Base-by-base conservation (phyloP, 2,113 vertebrate species). In the Chlorodrepanis virens region DNA sequence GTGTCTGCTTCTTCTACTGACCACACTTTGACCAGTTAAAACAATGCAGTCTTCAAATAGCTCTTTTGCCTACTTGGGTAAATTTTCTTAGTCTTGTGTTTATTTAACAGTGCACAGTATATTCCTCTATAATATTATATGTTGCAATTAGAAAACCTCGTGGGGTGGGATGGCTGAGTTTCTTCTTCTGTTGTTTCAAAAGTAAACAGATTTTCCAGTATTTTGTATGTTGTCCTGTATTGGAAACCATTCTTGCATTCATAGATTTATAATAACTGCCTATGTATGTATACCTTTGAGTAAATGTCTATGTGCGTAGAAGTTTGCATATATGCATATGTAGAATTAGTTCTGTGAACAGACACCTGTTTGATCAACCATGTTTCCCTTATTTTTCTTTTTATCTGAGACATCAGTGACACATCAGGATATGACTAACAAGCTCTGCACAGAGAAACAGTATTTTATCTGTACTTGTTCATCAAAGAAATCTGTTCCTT, bases 351-450 rank as follows among this genome's bases (percentile, higher is more conserved):
- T 47, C 44, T 94, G 37, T 53, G 59, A 96, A 81, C 69, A 96
- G 29, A 45, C 83, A 89, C 59, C 53, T 91, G 42, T 96, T 94
- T 42, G 12, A 87, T 93, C 50, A 94, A 37, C 59, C 76, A 33
- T 35, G 12, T 64, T 96, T 95, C 53, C 50, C 49, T 89, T 92
- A 56, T 76, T 76, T 78, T 82, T 60, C 27, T 87, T 81, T 79
- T 96, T 89, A 64, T 71, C 60, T 81, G 70, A 96, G 31, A 71
- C 52, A 63, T 85, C 95, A 85, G 21, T 77, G 93, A 90, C 65
- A 93, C 40, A 91, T 85, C 79, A 91, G 85, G 85, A 82, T 94
- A 79, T 93, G 85, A 97, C 87, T 97, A 94, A 96, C 75, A 93
- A 94, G 71, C 92, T 85, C 75, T 52, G 71, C 40, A 92, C 28